Percentiles rank a stretch among this genome's conserved stretches.
Evolutionary conservation across 2,888 invertebrate species (phyloP).

Genomic region (Lasioglossum marginatum): DNA sequence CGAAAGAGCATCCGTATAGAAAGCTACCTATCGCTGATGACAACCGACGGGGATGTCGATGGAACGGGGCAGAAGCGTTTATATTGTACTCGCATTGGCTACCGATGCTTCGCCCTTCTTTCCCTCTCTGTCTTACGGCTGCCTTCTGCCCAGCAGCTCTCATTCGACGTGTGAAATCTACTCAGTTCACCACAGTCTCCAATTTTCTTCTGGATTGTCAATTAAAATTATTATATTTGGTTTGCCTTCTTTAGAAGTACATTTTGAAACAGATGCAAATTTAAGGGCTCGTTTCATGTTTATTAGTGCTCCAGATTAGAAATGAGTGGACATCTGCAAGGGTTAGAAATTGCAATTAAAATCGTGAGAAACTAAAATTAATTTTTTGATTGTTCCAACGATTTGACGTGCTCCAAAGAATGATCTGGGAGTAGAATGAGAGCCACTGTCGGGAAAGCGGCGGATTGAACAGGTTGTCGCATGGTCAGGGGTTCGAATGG

Average conservation of each 20-base stretch:
- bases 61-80: constrained; percentile 57
- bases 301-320: not conserved
- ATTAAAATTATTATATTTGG: not conserved
- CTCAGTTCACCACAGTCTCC: not conserved
- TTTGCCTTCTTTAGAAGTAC: not conserved
- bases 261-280: not conserved
- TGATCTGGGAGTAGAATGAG: constrained; percentile 50
- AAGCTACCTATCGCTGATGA: constrained; percentile 51
- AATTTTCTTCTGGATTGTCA: not conserved
- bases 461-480: constrained; percentile 63
- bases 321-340: not conserved
- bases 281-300: not conserved
- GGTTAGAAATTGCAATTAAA: not conserved
- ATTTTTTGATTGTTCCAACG: not conserved
- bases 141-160: constrained; percentile 71
- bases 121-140: constrained; percentile 77
- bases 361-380: not conserved
- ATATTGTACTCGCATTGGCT: constrained; percentile 67
- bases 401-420: not conserved
- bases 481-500: constrained; percentile 72
- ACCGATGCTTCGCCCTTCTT: constrained; percentile 75
- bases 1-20: constrained; percentile 48
- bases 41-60: constrained; percentile 65
- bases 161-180: constrained; percentile 34
- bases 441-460: constrained; percentile 67